These are phyloP conservation scores for Lasiommata megera DNA, from an alignment of 2,888 invertebrate genomes.

Conservation along the genomic window DNA sequence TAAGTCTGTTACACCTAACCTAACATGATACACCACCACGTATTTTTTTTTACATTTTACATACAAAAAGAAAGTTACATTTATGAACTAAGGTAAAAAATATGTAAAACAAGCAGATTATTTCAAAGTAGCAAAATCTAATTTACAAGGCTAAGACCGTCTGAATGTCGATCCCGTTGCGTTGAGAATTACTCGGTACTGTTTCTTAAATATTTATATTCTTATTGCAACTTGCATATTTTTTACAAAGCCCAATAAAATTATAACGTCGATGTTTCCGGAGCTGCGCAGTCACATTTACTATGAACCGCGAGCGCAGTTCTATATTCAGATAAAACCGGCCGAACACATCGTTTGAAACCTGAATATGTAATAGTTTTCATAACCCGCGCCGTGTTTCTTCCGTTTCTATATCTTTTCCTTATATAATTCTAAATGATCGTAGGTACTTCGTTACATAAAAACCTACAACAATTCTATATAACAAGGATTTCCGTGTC, in stretches of 20 bases:
- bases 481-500: not conserved
- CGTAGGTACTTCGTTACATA: not conserved
- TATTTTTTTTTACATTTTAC: not conserved
- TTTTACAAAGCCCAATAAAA: not conserved
- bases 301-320: not conserved
- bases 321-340: not conserved
- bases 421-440: not conserved
- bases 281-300: not conserved
- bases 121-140: not conserved
- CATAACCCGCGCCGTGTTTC: not conserved
- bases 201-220: not conserved
- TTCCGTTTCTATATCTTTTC: not conserved
- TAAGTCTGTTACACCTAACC: not conserved
- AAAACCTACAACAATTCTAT: not conserved
- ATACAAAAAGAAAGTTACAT: not conserved
- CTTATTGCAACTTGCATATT: not conserved
- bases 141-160: not conserved
- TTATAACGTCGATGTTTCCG: not conserved
- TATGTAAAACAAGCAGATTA: not conserved
- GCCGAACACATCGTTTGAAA: not conserved
- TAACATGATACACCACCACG: not conserved
- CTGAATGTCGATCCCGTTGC: not conserved
- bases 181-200: conserved; percentile 5
- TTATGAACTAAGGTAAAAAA: not conserved
- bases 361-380: not conserved